These are phyloP conservation scores for Cremastinae sp. DNA, from an alignment of 2,888 invertebrate species.

Conservation along the genomic window DNA sequence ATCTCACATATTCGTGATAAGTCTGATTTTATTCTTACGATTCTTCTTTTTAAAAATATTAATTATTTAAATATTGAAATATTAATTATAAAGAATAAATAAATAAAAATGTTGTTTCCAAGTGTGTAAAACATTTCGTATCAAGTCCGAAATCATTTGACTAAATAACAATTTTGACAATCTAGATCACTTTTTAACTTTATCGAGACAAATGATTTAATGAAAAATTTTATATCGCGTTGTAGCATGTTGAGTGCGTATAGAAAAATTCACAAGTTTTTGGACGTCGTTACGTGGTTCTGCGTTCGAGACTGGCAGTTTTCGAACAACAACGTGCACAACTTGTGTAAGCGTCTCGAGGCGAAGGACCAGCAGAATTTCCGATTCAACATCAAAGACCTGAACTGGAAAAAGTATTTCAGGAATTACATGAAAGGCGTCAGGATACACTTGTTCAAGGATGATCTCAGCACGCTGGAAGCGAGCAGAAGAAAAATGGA, in stretches of 20 bases:
- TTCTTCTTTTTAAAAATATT: too few relatives aligned
- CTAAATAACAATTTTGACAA: too few relatives aligned
- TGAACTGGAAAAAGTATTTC: slow-evolving; percentile 89
- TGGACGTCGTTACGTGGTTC: slow-evolving; percentile 88
- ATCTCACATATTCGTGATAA: too few relatives aligned
- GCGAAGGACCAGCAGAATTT: slow-evolving; percentile 83
- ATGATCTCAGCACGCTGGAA: slow-evolving; percentile 86
- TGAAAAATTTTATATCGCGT: too few relatives aligned
- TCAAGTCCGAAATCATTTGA: too few relatives aligned
- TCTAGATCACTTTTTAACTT: too few relatives aligned
- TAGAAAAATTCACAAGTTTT: slow-evolving; percentile 89
- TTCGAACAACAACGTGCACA: slow-evolving; percentile 84
- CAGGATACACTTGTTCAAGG: slow-evolving; percentile 89
- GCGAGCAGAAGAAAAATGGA: slow-evolving; percentile 83
- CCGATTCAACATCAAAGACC: slow-evolving; percentile 86
- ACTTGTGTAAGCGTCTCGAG: slow-evolving; percentile 83
- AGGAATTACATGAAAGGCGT: slow-evolving; percentile 87
- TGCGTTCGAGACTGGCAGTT: slow-evolving; percentile 86
- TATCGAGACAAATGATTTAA: too few relatives aligned
- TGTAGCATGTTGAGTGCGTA: slow-evolving; percentile 89
- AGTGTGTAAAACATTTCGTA: too few relatives aligned
- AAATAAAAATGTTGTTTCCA: too few relatives aligned
- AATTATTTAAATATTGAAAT: too few relatives aligned
- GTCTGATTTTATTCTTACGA: too few relatives aligned
- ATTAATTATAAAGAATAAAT: too few relatives aligned